Evolutionary conservation across 2,797 vertebrate species (phyloP).

Genomic region (Streptopelia turtur): DNA sequence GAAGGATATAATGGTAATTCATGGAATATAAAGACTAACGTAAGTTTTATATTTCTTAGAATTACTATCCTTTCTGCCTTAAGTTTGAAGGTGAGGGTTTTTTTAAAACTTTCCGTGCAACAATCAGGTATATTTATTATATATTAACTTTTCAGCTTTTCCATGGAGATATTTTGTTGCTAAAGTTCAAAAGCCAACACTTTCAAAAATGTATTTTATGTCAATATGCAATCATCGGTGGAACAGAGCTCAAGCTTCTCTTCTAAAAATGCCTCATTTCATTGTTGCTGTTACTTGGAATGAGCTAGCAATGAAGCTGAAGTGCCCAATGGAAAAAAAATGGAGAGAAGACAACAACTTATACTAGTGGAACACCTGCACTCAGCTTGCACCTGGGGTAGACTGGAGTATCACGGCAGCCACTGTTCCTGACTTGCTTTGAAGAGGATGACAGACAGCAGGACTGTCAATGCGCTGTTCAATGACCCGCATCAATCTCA

Average conservation of each 20-base stretch:
- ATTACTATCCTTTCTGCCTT: not conserved
- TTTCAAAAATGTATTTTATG: not conserved
- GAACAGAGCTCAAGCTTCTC: not conserved
- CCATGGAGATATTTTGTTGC: not conserved
- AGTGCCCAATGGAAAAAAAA: not conserved
- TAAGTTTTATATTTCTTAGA: not conserved
- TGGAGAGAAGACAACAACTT: not conserved
- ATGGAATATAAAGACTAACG: not conserved
- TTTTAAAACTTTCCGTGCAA: not conserved
- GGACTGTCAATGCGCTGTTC: conserved; percentile 70
- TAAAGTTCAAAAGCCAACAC: not conserved
- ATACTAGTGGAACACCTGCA: not conserved
- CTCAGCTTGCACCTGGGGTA: not conserved
- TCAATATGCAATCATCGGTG: not conserved
- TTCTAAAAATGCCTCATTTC: not conserved
- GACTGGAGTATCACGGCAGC: conserved; percentile 19
- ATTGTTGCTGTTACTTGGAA: not conserved
- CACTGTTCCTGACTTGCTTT: conserved; percentile 39
- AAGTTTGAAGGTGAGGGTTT: not conserved
- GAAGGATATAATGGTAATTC: not conserved
- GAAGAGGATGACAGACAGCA: conserved; percentile 68
- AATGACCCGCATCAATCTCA: conserved; percentile 77
- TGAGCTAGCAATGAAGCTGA: not conserved
- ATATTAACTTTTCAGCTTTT: not conserved
- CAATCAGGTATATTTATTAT: not conserved